Base-by-base conservation (phyloP, 35 echinoderm and acorn worm species). In the Holothuria glaberrima region DNA sequence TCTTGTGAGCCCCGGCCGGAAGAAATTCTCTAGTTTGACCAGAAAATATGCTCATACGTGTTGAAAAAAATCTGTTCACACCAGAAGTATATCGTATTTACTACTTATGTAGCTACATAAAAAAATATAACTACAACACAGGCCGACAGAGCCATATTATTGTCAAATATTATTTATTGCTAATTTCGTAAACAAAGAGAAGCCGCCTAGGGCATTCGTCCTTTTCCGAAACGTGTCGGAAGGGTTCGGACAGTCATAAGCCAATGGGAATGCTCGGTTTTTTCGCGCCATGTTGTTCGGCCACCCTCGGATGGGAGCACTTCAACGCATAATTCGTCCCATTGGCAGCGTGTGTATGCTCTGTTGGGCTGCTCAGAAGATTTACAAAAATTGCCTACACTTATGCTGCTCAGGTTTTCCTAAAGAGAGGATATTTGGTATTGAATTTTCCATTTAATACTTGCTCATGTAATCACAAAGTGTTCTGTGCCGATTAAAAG, bases 171-270 rank as follows among this genome's bases (percentile, higher is more conserved):
- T 54, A 0, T 54, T 54, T 9, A 54, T 54, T 14, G 50, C 50
- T 54, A 54, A 54, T 54, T 78, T 48, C 74, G 74, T 78, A 78
- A 78, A 78, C 74, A 78, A 78, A 78, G 74, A 69, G 74, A 78
- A 78, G 74, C 74, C 74, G 38, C 74, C 74, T 78, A 48, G 41
- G 44, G 26, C 74, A 78, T 48, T 78, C 74, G 74, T 48, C 1
- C 20, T 26, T 48, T 25, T 78, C 74, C 74, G 74, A 24, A 50
- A 48, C 3, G 21, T 48, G 9, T 78, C 74, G 74, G 36, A 48
- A 0, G 1, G 29, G 29, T 48, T 78, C 74, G 74, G 74, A 10
- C n/a, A 24, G 20, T 26, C 50, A 25, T 78, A 48, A 78, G 50
- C 74, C 74, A 78, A 78, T 78, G n/a, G 50, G 38, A 48, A 22